Conservation (phyloP, 1,140 invertebrate genomes). For the Muscidifurax raptorellus region DNA sequence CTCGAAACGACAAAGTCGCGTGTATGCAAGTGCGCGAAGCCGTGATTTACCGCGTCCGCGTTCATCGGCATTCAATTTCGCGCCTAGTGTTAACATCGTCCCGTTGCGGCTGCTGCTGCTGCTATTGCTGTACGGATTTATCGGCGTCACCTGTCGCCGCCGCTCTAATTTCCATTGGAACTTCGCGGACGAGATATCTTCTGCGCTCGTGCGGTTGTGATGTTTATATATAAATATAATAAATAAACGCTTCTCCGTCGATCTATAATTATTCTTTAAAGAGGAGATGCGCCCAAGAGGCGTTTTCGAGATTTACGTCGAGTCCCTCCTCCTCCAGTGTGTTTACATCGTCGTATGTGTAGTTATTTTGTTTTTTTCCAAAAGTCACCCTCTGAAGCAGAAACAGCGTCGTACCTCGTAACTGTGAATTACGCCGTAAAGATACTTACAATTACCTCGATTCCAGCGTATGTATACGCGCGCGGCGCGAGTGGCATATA, state of each 20-base stretch:
- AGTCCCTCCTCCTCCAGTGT: too few species aligned
- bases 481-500: neutral
- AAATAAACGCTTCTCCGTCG: too few species aligned
- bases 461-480: neutral
- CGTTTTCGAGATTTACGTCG: neutral
- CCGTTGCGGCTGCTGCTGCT: neutral
- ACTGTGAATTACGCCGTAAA: conserved; percentile 13
- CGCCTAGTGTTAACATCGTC: neutral
- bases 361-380: neutral
- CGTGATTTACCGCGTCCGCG: neutral
- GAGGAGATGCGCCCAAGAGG: neutral
- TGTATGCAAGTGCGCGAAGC: neutral
- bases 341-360: neutral
- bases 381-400: neutral
- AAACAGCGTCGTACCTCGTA: neutral
- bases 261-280: neutral
- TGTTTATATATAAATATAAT: neutral
- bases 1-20: neutral
- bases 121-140: neutral
- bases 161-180: conserved; percentile 13
- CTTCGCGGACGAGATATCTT: neutral
- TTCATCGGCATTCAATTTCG: conserved; percentile 27
- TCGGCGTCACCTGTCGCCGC: neutral
- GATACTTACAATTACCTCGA: conserved; percentile 14
- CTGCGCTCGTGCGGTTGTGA: neutral